These are phyloP conservation scores for Ctenomys sociabilis DNA, from an alignment of 2,113 vertebrate species.

Conservation along the genomic window DNA sequence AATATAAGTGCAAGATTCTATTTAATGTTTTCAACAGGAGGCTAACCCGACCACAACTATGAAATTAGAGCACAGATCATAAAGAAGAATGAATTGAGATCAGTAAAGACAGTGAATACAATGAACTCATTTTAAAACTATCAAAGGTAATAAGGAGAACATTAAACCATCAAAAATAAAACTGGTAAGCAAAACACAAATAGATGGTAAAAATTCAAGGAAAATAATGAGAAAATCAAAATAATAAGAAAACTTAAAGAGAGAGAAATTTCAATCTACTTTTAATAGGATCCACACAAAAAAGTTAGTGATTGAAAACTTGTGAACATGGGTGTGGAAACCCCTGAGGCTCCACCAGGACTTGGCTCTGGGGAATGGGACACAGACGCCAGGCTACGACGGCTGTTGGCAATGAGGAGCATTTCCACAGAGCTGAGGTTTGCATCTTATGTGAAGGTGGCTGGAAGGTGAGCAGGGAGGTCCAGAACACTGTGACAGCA, in stretches of 20 bases:
- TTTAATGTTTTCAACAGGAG: not conserved
- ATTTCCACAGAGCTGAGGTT: not conserved
- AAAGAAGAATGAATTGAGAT: not conserved
- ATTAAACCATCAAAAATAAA: not conserved
- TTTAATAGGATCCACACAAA: not conserved
- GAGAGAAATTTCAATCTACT: not conserved
- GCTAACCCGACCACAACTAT: not conserved
- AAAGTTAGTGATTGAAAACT: not conserved
- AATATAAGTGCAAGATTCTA: not conserved
- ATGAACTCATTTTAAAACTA: not conserved
- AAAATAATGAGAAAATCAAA: constrained; percentile 14
- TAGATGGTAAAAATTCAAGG: not conserved
- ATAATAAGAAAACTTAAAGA: not conserved
- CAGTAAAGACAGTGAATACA: not conserved
- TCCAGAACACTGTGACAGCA: not conserved
- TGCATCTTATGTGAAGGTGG: not conserved
- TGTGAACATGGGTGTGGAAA: not conserved
- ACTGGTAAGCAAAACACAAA: not conserved
- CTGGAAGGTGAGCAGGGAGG: not conserved
- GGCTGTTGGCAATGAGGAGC: not conserved
- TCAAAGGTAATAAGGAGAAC: not conserved
- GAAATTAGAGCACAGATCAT: not conserved
- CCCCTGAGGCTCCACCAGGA: not conserved
- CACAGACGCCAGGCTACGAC: not conserved
- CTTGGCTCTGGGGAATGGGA: not conserved